These are phyloP conservation scores for Crioceris asparagi DNA, from an alignment of 2,888 invertebrate genomes.

Conservation along the genomic window DNA sequence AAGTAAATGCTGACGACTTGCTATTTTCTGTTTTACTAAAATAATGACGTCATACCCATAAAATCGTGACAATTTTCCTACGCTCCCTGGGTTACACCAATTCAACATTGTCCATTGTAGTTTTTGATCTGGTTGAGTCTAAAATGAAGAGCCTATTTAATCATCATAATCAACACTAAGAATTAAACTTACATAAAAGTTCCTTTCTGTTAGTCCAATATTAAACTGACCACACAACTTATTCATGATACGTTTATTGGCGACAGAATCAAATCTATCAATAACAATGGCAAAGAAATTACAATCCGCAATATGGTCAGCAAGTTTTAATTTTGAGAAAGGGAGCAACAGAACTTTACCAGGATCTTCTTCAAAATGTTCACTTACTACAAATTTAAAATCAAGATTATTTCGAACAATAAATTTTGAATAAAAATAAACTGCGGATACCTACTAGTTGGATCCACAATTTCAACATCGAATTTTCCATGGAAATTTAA, in stretches of 20 bases:
- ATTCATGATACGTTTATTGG: slow-evolving; percentile 25
- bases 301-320: slow-evolving; percentile 19
- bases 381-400: too few relatives aligned
- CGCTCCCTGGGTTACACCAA: slow-evolving; percentile 29
- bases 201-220: slow-evolving; percentile 29
- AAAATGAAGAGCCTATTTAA: slow-evolving; percentile 10
- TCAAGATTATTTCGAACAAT: neutral
- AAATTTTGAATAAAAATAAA: slow-evolving; percentile 1
- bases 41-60: slow-evolving; percentile 21
- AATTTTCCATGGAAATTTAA: slow-evolving; percentile 21
- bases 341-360: slow-evolving; percentile 9
- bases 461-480: slow-evolving; percentile 19
- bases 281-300: slow-evolving; percentile 26
- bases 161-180: neutral
- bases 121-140: slow-evolving; percentile 30
- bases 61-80: slow-evolving; percentile 27
- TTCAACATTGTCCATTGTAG: slow-evolving; percentile 32
- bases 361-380: neutral
- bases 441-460: slow-evolving; percentile 18
- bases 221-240: slow-evolving; percentile 27
- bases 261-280: slow-evolving; percentile 28
- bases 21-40: too few relatives aligned
- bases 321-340: slow-evolving; percentile 24
- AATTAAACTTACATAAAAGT: slow-evolving; percentile 29
- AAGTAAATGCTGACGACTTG: too few relatives aligned